These are phyloP conservation scores for Phallusia fumigata DNA, from an alignment of 23 tunicate species.

Conservation along the genomic window DNA sequence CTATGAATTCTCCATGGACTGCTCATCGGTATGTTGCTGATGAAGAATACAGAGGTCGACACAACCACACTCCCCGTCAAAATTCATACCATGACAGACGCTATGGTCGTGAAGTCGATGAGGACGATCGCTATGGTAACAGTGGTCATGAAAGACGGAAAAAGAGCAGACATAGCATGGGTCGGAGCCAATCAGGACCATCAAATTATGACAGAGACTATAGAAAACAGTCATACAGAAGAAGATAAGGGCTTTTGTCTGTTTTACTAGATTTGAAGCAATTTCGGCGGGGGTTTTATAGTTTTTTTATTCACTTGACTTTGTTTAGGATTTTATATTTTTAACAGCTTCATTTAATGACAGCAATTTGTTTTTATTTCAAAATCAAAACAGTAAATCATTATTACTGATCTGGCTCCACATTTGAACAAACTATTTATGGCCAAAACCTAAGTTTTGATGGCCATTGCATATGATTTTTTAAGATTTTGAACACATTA, in stretches of 20 bases:
- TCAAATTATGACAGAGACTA: neutral
- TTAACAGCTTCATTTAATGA: too few relatives aligned
- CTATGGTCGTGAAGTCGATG: neutral
- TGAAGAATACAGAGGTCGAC: neutral
- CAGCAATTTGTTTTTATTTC: too few relatives aligned
- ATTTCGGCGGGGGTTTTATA: too few relatives aligned
- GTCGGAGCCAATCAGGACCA: neutral
- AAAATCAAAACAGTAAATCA: too few relatives aligned
- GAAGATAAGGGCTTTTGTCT: constrained; percentile 4
- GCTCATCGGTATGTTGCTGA: neutral
- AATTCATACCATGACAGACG: neutral
- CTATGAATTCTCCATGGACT: neutral
- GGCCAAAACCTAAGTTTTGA: too few relatives aligned
- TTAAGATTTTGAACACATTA: too few relatives aligned
- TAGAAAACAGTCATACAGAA: constrained; percentile 15
- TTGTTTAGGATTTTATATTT: too few relatives aligned
- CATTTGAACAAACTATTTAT: too few relatives aligned
- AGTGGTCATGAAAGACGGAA: neutral
- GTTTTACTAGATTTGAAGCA: too few relatives aligned
- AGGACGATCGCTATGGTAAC: neutral
- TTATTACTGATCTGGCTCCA: too few relatives aligned
- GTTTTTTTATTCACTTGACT: too few relatives aligned
- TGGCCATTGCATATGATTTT: too few relatives aligned
- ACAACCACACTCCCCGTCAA: neutral
- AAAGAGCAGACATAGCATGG: neutral